These are phyloP conservation scores for Daubentonia madagascariensis DNA, from an alignment of 2,113 vertebrate genomes.

Conservation along the genomic window DNA sequence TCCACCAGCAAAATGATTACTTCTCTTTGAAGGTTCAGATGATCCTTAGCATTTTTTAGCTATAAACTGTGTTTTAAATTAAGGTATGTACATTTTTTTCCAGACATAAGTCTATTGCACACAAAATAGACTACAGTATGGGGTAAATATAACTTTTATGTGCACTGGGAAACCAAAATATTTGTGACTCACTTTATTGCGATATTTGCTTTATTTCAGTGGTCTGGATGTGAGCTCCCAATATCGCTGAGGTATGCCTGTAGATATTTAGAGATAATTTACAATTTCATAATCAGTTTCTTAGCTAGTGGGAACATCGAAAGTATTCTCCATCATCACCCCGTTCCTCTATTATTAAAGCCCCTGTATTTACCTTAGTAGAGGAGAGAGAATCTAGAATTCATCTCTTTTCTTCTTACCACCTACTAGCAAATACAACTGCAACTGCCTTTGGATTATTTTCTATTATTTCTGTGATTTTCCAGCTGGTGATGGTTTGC, in stretches of 20 bases:
- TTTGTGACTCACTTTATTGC: background rate
- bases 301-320: background rate
- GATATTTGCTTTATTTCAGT: background rate
- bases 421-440: fast-evolving
- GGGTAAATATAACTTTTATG: no score
- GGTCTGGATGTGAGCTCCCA: background rate
- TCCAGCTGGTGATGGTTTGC: background rate
- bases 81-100: no score
- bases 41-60: background rate
- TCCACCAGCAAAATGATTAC: background rate
- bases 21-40: background rate
- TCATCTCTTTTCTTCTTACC: background rate
- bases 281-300: background rate
- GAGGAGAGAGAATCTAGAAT: background rate
- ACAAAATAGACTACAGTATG: no score
- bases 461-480: background rate
- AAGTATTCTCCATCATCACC: background rate
- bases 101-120: no score
- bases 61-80: background rate
- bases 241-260: fast-evolving
- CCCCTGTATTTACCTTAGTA: fast-evolving
- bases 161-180: no score
- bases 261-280: background rate
- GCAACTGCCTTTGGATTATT: background rate
- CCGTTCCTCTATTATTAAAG: background rate